Base-by-base conservation (phyloP, 2,888 invertebrate genomes). In the Furcula furcula region DNA sequence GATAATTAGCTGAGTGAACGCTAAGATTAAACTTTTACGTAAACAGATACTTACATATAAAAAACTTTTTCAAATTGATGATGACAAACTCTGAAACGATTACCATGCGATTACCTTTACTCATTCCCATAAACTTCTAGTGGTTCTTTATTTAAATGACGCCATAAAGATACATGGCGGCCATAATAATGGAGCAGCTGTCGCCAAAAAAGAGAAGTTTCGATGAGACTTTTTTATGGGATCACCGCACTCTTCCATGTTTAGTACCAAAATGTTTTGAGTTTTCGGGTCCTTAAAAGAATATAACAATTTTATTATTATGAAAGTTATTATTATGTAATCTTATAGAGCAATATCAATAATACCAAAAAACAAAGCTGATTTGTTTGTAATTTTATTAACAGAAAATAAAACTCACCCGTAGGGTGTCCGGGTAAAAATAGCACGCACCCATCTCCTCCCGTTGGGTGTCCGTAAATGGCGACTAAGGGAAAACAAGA, bases 181-280 rank as follows among this genome's bases (percentile, higher is more conserved):
- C 65, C 65, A 56, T 75, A 79, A 82, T 76, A 78, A 75, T 71
- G 62, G 62, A 73, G 70, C 83, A 84, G 77, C 83, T 83, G 83
- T 79, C 68, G 76, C 73, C 68, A 42, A 62, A 74, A 72, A 79
- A 79, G 68, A 67, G 64, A 79, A 80, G 68, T 80, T 82, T 76
- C 60, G 55, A 69, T 67, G 70, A 54, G 68, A 49, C 67, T 62
- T 78, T 79, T 83, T 83, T 83, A 81, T 76, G 75, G 59, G 59
- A 40, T 53, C 59, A 59, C 65, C 65, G 63, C 69, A 62, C 62
- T 73, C 77, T 60, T 14, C 65, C 55, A 81, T 76, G 73, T 75
- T 77, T 73, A 73, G 68, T 65, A 67, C 55, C 60, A 61, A 65
- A 76, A 77, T 76, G 65, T 76, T 66, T 76, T 74, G 73, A 69